Evolutionary conservation across 2,888 invertebrate genomes (phyloP).

Genomic region (Acanthacorydalis orientalis): DNA sequence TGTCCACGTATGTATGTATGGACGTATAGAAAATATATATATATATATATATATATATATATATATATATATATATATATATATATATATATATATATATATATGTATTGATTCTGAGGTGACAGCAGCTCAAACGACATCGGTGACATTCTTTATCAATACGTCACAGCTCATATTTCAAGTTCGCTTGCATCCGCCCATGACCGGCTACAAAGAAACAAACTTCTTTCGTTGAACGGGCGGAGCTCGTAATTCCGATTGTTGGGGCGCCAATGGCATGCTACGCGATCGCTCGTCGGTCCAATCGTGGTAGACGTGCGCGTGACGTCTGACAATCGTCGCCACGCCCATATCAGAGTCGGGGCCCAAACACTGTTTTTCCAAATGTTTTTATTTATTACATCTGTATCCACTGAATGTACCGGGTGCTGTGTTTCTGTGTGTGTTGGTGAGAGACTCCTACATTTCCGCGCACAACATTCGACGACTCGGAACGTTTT

Average conservation of each 20-base stretch:
- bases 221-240: conserved; percentile 22
- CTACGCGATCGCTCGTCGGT: conserved; percentile 16
- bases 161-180: conserved; percentile 34
- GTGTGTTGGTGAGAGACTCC: conserved; percentile 2
- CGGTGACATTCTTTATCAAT: conserved; percentile 50
- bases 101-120: conserved; percentile 31
- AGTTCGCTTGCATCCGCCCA: conserved; percentile 31
- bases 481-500: conserved; percentile 5
- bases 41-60: too few species aligned
- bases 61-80: too few species aligned
- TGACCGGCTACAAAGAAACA: conserved; percentile 39
- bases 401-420: conserved; percentile 50
- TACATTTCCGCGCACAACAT: conserved; percentile 16
- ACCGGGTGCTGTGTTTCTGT: conserved; percentile 33
- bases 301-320: conserved; percentile 33
- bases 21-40: too few species aligned
- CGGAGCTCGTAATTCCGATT: background rate
- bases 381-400: conserved; percentile 50
- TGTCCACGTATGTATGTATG: too few species aligned
- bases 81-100: too few species aligned
- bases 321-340: conserved; percentile 21
- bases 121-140: conserved; percentile 32
- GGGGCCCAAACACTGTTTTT: conserved; percentile 29
- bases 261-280: conserved; percentile 18
- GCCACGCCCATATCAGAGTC: conserved; percentile 19